A percentile compares a stretch with the other conserved stretches of the same genome.
Conservation (phyloP, 2,797 vertebrate species). For the Prionace glauca region DNA sequence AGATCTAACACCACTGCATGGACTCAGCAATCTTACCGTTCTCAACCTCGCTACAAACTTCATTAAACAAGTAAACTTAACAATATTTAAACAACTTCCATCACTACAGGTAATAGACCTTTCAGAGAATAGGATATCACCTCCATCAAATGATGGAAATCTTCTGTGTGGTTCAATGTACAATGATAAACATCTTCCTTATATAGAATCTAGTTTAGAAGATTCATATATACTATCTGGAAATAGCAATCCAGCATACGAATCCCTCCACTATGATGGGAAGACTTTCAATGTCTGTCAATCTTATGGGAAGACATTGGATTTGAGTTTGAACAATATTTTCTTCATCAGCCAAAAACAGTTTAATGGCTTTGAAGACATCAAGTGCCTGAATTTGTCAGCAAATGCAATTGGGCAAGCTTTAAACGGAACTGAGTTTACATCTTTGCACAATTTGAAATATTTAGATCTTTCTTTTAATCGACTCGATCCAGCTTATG, state of each 20-base stretch:
- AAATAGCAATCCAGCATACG: not conserved
- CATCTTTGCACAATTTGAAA: conserved; percentile 55
- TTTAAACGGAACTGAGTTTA: conserved; percentile 65
- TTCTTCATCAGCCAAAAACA: conserved; percentile 66
- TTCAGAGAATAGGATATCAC: conserved; percentile 68
- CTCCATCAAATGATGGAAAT: conserved; percentile 40
- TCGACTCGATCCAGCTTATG: conserved; percentile 66
- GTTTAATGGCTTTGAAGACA: conserved; percentile 57
- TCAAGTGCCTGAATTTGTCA: conserved; percentile 73
- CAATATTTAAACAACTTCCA: conserved; percentile 55
- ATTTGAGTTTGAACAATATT: conserved; percentile 67
- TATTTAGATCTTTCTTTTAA: conserved; percentile 72
- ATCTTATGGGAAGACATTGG: conserved; percentile 60
- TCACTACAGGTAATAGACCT: conserved; percentile 63
- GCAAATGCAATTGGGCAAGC: conserved; percentile 64
- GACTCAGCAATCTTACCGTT: conserved; percentile 49
- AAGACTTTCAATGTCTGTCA: conserved; percentile 46
- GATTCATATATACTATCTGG: not conserved
- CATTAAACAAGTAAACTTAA: conserved; percentile 51
- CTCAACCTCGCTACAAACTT: conserved; percentile 56
- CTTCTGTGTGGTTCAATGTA: not conserved
- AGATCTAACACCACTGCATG: conserved; percentile 48
- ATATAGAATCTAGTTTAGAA: not conserved
- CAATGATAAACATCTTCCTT: not conserved
- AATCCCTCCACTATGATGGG: not conserved